phyloP scores from a whole-genome alignment of 2,113 vertebrate genomes.

The Petaurus breviceps region DNA sequence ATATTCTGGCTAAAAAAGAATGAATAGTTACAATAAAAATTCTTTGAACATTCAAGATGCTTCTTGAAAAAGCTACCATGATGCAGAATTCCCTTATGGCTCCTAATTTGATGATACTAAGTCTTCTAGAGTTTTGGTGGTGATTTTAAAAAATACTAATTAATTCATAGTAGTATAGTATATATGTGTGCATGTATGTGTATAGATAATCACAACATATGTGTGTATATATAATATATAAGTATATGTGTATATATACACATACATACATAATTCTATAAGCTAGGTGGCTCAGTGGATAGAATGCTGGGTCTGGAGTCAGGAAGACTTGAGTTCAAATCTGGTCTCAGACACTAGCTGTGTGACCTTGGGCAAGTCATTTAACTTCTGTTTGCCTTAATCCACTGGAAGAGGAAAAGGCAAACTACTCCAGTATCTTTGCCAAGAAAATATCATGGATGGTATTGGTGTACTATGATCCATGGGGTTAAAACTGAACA shows the following conservation, averaged over 20 bases:
- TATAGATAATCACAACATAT: background rate
- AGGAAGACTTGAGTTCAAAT: background rate
- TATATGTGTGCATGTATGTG: background rate
- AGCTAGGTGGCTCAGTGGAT: background rate
- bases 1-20: background rate
- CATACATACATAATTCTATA: background rate
- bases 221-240: background rate
- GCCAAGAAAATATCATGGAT: background rate
- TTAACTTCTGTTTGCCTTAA: background rate
- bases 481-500: background rate
- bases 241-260: background rate
- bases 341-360: background rate
- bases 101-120: background rate
- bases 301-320: background rate
- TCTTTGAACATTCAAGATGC: background rate
- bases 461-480: background rate
- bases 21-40: background rate
- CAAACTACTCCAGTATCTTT: background rate
- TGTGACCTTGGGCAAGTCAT: background rate
- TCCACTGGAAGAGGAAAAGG: background rate
- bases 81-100: background rate
- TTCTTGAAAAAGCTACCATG: background rate
- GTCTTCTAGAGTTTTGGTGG: background rate
- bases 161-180: background rate
- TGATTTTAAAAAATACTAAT: background rate